Evolutionary conservation across 2,113 vertebrate genomes (phyloP), one percentile per base, ranked within the genome.

Genomic region (Cochlearius cochlearius): DNA sequence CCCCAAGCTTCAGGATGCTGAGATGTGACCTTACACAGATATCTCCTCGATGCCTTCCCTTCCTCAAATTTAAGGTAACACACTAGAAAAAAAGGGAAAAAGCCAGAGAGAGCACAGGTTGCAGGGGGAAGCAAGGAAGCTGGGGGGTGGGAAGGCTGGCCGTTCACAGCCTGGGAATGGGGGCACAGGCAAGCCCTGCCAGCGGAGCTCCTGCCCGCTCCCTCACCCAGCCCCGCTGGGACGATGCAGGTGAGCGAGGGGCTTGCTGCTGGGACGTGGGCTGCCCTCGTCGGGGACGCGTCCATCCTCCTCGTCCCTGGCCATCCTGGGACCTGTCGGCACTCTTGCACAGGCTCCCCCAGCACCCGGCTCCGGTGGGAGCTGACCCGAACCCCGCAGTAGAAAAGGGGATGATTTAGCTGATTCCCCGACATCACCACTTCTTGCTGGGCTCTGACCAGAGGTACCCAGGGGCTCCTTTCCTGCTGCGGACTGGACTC

Each of bases 111-210:
- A 27, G 47, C 56, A n/a, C 4, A 50, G 53, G 21, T 2, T 56
- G 34, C 7, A 58, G 58, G 49, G 12, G 39, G 58, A 90, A 56
- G 29, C 0, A 0, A 45, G 30, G 43, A 55, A 85, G 29, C 0
- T 0, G 0, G 2, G 9, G 0, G 39, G 64, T 64, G 72, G 63
- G 58, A 18, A 0, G 5, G 10, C 2, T 77, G 15, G 29, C 60
- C 3, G 1, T 34, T 62, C 45, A 13, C 62, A 47, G 20, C 26
- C 41, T 1, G 5, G n/a, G 38, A 41, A 45, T 7, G 59, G 52
- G 41, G 63, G 38, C n/a, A 20, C 15, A 72, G 32, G n/a, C 29
- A 68, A 68, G 25, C 22, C 47, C 47, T 85, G 52, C 20, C 78
- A 38, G 32, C 22, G 17, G 36, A 55, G 34, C 64, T 86, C 25